These are phyloP conservation scores for Lepidurus packardi DNA, from an alignment of 1,140 invertebrate species.

Conservation along the genomic window DNA sequence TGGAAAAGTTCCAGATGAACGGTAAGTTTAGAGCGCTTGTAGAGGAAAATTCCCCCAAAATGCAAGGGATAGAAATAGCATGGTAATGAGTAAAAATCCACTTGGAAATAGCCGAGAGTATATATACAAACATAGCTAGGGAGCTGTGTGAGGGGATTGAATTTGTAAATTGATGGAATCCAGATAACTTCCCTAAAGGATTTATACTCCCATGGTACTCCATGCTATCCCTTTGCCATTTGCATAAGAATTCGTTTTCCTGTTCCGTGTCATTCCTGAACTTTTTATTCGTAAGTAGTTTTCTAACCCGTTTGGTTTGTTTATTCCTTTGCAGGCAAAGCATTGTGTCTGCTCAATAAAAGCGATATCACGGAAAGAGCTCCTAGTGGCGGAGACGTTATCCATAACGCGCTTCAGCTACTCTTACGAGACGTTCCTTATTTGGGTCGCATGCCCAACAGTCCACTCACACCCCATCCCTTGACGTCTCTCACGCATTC, in stretches of 20 bases:
- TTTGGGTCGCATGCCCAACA: conserved; percentile 67
- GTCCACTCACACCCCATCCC: conserved; percentile 67
- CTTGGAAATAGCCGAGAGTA: background rate
- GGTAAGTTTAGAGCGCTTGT: conserved; percentile 55
- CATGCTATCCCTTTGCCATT: conserved; percentile 21
- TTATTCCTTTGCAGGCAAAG: conserved; percentile 61
- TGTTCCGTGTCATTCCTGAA: conserved; percentile 30
- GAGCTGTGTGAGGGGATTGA: background rate
- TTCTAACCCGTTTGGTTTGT: conserved; percentile 27
- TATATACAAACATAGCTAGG: background rate
- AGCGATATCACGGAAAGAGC: conserved; percentile 82
- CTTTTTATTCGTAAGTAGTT: conserved; percentile 29
- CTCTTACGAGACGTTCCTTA: conserved; percentile 71
- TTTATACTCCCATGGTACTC: background rate
- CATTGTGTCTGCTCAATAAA: conserved; percentile 80
- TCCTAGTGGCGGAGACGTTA: conserved; percentile 82
- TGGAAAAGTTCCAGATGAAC: conserved; percentile 96
- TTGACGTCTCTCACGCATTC: conserved; percentile 48
- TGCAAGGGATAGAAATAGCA: background rate
- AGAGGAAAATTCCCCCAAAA: background rate
- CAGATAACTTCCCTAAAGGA: background rate
- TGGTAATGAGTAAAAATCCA: background rate
- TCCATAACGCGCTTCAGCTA: conserved; percentile 87
- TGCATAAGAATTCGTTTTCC: conserved; percentile 9
- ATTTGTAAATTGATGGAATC: background rate